Conservation (phyloP, 2,797 vertebrate genomes). For the Enteromius unitaeniatus region DNA sequence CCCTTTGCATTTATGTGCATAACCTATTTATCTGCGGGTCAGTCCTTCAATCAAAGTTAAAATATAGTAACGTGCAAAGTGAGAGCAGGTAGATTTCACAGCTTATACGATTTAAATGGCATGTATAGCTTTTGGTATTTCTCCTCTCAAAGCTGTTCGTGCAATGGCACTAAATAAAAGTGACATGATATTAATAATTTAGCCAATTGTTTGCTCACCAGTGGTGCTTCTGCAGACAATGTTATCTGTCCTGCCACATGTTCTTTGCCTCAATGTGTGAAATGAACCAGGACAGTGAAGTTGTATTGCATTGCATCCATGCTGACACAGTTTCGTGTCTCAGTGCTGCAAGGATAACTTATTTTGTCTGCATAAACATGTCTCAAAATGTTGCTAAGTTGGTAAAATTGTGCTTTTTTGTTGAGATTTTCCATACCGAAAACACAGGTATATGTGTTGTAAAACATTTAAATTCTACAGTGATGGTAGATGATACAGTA, state of each 20-base stretch:
- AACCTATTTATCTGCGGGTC: background rate
- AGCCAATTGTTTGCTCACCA: constrained; percentile 11
- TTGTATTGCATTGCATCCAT: background rate
- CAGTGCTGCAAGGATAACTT: background rate
- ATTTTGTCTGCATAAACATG: background rate
- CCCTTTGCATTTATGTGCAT: background rate
- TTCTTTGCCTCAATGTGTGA: constrained; percentile 35
- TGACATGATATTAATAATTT: background rate
- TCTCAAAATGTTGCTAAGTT: background rate
- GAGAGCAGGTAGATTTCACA: background rate
- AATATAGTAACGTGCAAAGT: background rate
- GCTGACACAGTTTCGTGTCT: background rate
- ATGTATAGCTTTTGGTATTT: background rate
- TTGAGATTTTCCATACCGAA: background rate
- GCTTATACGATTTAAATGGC: background rate
- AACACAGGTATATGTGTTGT: background rate
- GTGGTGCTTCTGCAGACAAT: background rate
- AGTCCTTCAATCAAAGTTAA: constrained; percentile 3
- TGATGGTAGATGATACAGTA: background rate
- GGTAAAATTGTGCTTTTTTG: background rate
- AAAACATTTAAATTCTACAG: background rate
- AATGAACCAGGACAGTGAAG: constrained; percentile 14
- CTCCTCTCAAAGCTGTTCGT: background rate
- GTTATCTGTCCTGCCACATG: constrained; percentile 24
- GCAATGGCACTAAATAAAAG: too few relatives aligned